Conservation (phyloP, 2,888 invertebrate species). For the Eulithis prunata region DNA sequence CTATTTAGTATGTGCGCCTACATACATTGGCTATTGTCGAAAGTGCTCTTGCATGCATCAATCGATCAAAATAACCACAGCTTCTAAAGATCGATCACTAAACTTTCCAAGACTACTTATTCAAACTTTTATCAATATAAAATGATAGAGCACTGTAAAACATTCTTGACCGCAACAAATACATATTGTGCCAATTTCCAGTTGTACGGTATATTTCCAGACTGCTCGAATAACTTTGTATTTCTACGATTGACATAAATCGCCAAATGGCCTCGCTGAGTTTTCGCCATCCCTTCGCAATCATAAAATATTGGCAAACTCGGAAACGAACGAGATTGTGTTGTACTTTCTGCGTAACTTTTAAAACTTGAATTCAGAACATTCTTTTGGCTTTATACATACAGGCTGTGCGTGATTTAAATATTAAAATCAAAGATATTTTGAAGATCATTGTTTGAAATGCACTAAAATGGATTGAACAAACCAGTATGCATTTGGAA, state of each 20-base stretch:
- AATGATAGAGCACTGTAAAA: slow-evolving; percentile 32
- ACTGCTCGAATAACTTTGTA: slow-evolving; percentile 41
- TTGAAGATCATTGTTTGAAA: too few relatives aligned
- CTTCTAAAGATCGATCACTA: slow-evolving; percentile 25
- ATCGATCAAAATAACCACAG: slow-evolving; percentile 21
- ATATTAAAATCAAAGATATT: slow-evolving; percentile 10
- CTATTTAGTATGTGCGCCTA: too few relatives aligned
- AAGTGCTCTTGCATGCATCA: neutral
- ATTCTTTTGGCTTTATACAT: slow-evolving; percentile 16
- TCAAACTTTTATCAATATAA: slow-evolving; percentile 28
- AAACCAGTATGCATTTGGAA: too few relatives aligned
- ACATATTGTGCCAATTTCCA: slow-evolving; percentile 38
- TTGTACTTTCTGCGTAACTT: slow-evolving; percentile 49
- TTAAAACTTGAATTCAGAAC: slow-evolving; percentile 38
- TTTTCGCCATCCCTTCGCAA: slow-evolving; percentile 48
- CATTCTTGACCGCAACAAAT: slow-evolving; percentile 31
- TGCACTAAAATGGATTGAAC: too few relatives aligned
- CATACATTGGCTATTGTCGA: too few relatives aligned
- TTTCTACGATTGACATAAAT: slow-evolving; percentile 49
- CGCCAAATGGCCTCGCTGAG: slow-evolving; percentile 44
- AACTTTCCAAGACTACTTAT: slow-evolving; percentile 25
- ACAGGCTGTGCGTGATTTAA: slow-evolving; percentile 19
- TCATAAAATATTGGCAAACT: slow-evolving; percentile 56
- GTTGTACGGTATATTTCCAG: slow-evolving; percentile 38
- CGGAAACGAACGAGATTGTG: slow-evolving; percentile 54